Evolutionary conservation across 2,888 invertebrate species (phyloP), one percentile per base, ranked within the genome.

Genomic region (Cephonodes hylas): DNA sequence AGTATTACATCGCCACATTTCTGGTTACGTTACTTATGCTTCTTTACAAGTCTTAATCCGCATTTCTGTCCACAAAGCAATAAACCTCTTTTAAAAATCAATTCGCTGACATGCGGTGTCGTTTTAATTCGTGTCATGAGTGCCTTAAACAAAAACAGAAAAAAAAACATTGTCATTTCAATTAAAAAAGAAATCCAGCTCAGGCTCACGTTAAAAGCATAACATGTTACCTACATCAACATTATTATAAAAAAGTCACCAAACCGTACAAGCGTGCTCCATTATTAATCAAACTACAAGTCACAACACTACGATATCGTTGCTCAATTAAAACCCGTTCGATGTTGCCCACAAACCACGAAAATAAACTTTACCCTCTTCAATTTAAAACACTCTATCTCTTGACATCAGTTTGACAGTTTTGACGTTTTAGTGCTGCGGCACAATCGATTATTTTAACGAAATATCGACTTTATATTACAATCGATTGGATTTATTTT

Each of bases 251-350:
- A 85, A 85, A 82, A 79, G 75, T 69, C 71, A 65, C 71, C 70
- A 68, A 75, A 83, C 74, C 80, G 85, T 81, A 89, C 91, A 89
- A 80, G 85, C 82, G 77, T 77, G 77, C 80, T 84, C 89, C 91
- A 89, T 91, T 91, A 92, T 91, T 91, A 91, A 91, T 92, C 92
- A 91, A 86, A 82, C 66, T 77, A 82, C 87, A 86, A 89, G 92
- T 91, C 92, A 92, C 84, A 91, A 91, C 91, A 91, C 85, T 85
- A 84, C 84, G 88, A 91, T 91, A 90, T 86, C 82, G 85, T 89
- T 85, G 87, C 85, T 88, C 86, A 86, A 86, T 88, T 86, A 86
- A 81, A 87, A 87, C 89, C 86, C 86, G 85, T 90, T 88, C 79
- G 79, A 31, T 82, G 80, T 68, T 64, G 34, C 38, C 34, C 25